These are phyloP conservation scores for Plestiodon gilberti DNA, from an alignment of 2,113 vertebrate genomes.

Conservation along the genomic window DNA sequence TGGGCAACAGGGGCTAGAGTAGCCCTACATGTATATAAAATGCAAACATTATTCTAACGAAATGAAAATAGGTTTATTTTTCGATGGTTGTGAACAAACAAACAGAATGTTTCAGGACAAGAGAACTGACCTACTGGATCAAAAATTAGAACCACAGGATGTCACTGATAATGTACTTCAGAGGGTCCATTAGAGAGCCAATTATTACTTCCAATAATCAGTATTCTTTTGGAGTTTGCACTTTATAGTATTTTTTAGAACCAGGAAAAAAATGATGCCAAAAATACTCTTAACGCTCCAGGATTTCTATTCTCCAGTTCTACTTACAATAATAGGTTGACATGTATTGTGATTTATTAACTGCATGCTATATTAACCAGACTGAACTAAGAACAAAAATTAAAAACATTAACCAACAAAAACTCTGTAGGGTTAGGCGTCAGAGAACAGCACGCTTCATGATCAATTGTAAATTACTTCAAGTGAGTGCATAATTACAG, in stretches of 20 bases:
- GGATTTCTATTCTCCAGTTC: slow-evolving; percentile 1
- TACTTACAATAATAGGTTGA: slow-evolving; percentile 1
- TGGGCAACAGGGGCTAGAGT: background rate
- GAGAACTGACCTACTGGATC: background rate
- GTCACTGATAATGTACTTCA: background rate
- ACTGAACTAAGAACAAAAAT: slow-evolving; percentile 19
- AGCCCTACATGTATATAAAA: background rate
- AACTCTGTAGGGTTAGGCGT: slow-evolving; percentile 23
- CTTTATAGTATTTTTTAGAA: background rate
- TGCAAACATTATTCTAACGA: background rate
- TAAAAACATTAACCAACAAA: slow-evolving; percentile 38
- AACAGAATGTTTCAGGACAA: background rate
- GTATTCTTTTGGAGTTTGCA: background rate
- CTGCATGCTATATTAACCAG: slow-evolving; percentile 29
- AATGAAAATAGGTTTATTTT: background rate
- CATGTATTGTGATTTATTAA: background rate
- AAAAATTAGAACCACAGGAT: background rate
- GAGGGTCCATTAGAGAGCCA: background rate
- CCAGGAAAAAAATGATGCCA: background rate
- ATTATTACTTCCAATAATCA: slow-evolving; percentile 3
- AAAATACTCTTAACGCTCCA: slow-evolving; percentile 6
- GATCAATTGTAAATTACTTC: slow-evolving; percentile 13
- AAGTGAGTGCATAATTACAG: slow-evolving; percentile 36
- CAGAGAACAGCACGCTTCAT: slow-evolving; percentile 5
- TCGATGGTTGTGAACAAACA: background rate